A percentile compares a stretch with the other conserved stretches of the same genome.
Conservation (phyloP, 2,113 vertebrate genomes). For the Bufo bufo region DNA sequence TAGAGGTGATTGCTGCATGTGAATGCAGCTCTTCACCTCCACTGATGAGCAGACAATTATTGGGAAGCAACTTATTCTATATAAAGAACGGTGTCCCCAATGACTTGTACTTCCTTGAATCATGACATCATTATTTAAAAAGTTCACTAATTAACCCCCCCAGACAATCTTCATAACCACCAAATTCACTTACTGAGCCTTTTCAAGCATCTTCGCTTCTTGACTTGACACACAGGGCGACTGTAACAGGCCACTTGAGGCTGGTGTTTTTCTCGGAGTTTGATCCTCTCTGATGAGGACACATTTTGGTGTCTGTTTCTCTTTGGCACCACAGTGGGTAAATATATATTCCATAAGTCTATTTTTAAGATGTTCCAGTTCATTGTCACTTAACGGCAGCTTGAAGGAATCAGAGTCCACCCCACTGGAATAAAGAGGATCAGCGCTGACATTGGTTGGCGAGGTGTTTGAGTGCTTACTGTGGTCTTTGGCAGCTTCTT, state of each 20-base stretch:
- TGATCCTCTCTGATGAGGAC: background rate
- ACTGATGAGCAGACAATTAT: too few relatives aligned
- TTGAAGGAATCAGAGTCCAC: conserved; percentile 53
- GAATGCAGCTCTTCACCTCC: too few relatives aligned
- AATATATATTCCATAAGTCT: conserved; percentile 59
- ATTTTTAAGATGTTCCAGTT: conserved; percentile 53
- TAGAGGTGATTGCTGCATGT: too few relatives aligned
- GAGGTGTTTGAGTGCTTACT: background rate
- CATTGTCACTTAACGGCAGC: conserved; percentile 24
- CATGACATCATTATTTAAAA: too few relatives aligned
- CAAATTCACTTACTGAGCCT: conserved; percentile 72
- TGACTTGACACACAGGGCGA: background rate
- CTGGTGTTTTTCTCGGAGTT: background rate
- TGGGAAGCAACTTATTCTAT: too few relatives aligned
- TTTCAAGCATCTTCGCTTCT: conserved; percentile 62
- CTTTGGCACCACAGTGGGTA: conserved; percentile 44
- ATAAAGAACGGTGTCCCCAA: too few relatives aligned
- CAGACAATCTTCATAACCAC: background rate
- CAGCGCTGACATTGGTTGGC: background rate
- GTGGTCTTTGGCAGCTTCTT: background rate
- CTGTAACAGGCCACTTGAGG: background rate
- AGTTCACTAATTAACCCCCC: background rate
- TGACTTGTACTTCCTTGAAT: too few relatives aligned
- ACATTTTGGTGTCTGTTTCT: conserved; percentile 45
- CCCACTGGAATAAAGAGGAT: background rate